phyloP scores from a whole-genome alignment of 2,797 vertebrate species.

The Malurus splendens region DNA sequence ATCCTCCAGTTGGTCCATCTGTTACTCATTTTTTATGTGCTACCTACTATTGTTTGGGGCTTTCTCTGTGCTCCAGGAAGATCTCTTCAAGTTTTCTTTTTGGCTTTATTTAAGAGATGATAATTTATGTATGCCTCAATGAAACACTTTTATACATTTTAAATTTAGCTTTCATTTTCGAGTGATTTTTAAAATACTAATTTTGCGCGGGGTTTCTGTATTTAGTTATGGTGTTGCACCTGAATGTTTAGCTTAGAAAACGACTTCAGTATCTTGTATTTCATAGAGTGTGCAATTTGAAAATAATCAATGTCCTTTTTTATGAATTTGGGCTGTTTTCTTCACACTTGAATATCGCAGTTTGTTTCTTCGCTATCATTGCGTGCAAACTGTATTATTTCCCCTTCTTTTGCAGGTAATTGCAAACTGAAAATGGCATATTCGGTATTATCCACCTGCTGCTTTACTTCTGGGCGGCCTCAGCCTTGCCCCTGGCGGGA shows the following conservation, averaged over 20 bases:
- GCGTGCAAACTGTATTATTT: neutral
- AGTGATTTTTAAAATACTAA: neutral
- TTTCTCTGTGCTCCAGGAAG: neutral
- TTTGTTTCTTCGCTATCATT: neutral
- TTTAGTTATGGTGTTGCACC: neutral
- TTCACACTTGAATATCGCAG: neutral
- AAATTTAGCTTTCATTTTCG: neutral
- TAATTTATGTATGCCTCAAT: neutral
- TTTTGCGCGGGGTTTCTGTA: neutral
- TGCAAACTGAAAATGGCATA: neutral
- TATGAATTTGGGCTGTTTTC: neutral
- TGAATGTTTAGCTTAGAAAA: neutral
- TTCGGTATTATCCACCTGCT: neutral
- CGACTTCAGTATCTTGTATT: neutral
- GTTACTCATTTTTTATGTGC: neutral
- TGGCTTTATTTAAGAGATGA: neutral
- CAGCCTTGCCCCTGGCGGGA: neutral
- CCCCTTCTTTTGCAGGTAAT: neutral
- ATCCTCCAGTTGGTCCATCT: slow-evolving; percentile 41
- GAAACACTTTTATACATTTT: neutral
- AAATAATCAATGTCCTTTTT: neutral
- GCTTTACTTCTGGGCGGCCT: neutral
- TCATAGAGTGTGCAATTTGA: neutral
- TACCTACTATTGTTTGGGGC: neutral
- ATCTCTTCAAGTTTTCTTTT: neutral